These are phyloP conservation scores for Himalopsyche anomala DNA, from an alignment of 2,888 invertebrate genomes.

Conservation along the genomic window DNA sequence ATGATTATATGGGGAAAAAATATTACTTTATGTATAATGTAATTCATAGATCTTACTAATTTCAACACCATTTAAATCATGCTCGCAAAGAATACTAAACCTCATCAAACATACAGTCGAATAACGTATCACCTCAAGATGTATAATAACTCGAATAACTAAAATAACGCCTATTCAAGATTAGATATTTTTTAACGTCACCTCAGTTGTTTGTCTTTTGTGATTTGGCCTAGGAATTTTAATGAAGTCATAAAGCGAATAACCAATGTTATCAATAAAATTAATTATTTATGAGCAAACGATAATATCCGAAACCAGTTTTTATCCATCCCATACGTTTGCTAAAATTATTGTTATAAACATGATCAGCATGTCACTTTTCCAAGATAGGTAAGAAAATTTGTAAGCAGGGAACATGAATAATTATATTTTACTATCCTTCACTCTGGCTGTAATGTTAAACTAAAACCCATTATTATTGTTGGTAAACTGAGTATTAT, in stretches of 20 bases:
- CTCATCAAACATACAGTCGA: too few relatives aligned
- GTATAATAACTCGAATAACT: too few relatives aligned
- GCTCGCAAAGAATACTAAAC: too few relatives aligned
- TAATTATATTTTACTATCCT: too few relatives aligned
- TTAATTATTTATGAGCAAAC: constrained; percentile 24
- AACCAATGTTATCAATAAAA: constrained; percentile 26
- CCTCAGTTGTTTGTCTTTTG: constrained; percentile 7
- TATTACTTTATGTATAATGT: too few relatives aligned
- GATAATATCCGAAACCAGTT: constrained; percentile 5
- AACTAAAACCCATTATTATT: too few relatives aligned
- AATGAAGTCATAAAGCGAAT: constrained; percentile 20
- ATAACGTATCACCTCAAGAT: too few relatives aligned
- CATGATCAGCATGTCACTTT: not conserved
- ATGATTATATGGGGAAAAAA: too few relatives aligned
- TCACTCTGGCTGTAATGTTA: too few relatives aligned
- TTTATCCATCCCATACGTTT: not conserved
- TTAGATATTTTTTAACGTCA: not conserved
- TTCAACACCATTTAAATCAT: too few relatives aligned
- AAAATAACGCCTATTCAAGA: not conserved
- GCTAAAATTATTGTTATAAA: not conserved
- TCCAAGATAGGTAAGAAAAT: not conserved
- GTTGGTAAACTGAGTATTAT: too few relatives aligned
- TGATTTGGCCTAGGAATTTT: constrained; percentile 29
- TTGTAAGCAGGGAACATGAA: not conserved
- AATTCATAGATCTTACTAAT: too few relatives aligned